These are phyloP conservation scores for Hemichromis elongatus DNA, from an alignment of 2,113 vertebrate genomes.

Conservation along the genomic window DNA sequence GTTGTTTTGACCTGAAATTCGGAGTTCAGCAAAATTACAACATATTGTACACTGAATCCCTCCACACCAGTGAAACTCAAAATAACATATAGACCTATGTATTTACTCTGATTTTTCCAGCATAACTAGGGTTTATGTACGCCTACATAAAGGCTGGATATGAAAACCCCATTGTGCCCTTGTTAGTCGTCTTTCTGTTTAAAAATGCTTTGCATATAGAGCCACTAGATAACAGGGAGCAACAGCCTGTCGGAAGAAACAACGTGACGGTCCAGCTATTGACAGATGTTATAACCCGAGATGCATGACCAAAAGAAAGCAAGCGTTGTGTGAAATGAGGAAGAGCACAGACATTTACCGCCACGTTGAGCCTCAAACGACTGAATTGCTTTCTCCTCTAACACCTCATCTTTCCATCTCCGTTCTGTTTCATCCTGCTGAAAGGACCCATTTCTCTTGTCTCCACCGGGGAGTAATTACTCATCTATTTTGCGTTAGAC, in stretches of 20 bases:
- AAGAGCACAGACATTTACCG: neutral
- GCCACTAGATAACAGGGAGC: neutral
- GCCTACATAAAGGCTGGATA: neutral
- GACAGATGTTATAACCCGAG: neutral
- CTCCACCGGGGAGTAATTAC: slow-evolving; percentile 1
- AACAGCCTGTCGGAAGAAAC: neutral
- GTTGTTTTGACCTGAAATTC: neutral
- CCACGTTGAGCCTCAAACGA: slow-evolving; percentile 9
- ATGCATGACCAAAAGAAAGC: neutral
- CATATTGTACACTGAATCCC: neutral
- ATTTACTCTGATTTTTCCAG: neutral
- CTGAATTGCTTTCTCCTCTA: neutral
- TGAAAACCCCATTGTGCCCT: neutral
- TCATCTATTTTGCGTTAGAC: slow-evolving; percentile 26
- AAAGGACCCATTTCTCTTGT: neutral
- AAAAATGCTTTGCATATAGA: neutral
- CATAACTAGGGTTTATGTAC: neutral
- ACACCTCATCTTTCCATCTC: neutral
- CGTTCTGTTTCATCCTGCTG: neutral
- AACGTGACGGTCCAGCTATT: neutral
- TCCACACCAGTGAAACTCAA: neutral
- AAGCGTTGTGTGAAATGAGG: neutral
- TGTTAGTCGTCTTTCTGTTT: neutral
- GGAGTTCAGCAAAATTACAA: neutral
- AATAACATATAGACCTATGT: neutral